Conservation (phyloP, 2,797 vertebrate genomes). For the Lithobates pipiens region DNA sequence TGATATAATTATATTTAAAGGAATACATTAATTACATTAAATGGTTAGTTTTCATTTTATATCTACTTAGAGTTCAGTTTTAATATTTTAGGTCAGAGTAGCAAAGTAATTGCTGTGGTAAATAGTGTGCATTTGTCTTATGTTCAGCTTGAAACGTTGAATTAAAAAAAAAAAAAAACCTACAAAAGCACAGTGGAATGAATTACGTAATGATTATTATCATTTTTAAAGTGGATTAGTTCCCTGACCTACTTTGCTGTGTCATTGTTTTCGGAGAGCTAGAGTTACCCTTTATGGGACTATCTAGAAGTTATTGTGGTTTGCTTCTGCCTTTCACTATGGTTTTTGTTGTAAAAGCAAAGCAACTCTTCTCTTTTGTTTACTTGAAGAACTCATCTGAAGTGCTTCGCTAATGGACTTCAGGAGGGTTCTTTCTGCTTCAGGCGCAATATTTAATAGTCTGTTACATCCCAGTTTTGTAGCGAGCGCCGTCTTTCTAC, state of each 20-base stretch:
- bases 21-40: too few species aligned
- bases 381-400: conserved; percentile 38
- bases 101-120: not conserved
- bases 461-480: conserved; percentile 49
- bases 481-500: not conserved
- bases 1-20: too few species aligned
- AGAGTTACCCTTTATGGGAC: not conserved
- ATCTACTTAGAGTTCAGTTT: too few species aligned
- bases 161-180: too few species aligned
- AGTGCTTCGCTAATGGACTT: conserved; percentile 53
- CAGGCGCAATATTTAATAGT: conserved; percentile 54
- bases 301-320: not conserved
- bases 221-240: not conserved
- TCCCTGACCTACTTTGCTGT: not conserved
- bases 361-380: conserved; percentile 28
- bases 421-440: conserved; percentile 11
- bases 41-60: too few species aligned
- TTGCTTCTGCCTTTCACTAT: conserved; percentile 16
- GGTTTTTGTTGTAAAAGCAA: conserved; percentile 17
- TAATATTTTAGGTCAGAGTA: not conserved
- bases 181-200: too few species aligned
- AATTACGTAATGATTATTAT: too few species aligned
- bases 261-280: too few species aligned
- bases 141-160: not conserved
- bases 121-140: not conserved